Base-by-base conservation (phyloP, 2,888 invertebrate genomes). In the Herminia tarsipennalis region DNA sequence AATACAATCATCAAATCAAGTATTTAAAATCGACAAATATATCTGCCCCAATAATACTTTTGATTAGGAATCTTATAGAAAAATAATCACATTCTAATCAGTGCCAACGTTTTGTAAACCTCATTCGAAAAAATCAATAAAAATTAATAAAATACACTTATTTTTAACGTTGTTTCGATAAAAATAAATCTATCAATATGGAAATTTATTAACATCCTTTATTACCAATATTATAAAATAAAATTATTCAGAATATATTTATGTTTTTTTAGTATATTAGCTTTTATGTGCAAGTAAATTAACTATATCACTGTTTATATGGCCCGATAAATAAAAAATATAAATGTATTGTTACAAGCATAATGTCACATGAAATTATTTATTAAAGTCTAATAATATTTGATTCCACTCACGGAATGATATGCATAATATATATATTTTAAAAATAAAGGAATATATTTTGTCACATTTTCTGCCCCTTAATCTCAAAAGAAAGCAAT, bases 291-390 rank as follows among this genome's bases (percentile, higher is more conserved):
- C 35, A 22, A 42, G 49, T 44, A 60, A 72, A 65, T 56, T 44
- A 45, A 60, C 39, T 52, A 54, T 76, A 81, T 81, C 81, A 83
- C 78, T 71, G 74, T 70, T 13, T 51, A 66, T 80, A 83, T 83
- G 83, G 82, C 83, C 76, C 75, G 59, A 70, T 63, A 70, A 64
- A 57, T 44, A 54, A 62, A 34, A 73, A 76, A 66, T 46, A 20
- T 67, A 77, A 81, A 75, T 70, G 67, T 60, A 64, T 53, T 47
- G 22, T 52, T 40, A 56, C n/a, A 61, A 65, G 36, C 49, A 47
- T 56, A 56, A 34, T 48, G n/a, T n/a, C 53, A 59, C 45, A 43
- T 53, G 37, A n/a, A n/a, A n/a, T n/a, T n/a, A n/a, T n/a, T n/a
- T n/a, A n/a, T n/a, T n/a, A n/a, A n/a, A n/a, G n/a, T n/a, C n/a